Base-by-base conservation (phyloP, 2,797 vertebrate genomes). In the Anableps anableps region DNA sequence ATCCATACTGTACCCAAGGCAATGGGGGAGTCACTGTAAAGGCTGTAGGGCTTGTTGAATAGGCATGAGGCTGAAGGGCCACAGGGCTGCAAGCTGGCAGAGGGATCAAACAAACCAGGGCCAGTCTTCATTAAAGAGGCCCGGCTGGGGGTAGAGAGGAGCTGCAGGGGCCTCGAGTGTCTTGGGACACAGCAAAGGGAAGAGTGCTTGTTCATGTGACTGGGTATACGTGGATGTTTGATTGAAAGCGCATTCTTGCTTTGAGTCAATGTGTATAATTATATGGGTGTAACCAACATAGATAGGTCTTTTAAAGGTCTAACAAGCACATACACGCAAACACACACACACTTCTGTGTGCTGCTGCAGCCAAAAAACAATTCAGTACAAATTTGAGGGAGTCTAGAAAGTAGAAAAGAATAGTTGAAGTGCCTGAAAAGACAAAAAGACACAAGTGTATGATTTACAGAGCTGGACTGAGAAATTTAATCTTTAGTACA, bases 101-200 rank as follows among this genome's bases (percentile, higher is more conserved):
- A 81, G 76, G 92, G 92, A 95, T 96, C 95, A 95, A 96, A 95
- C 90, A 74, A 83, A 79, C 83, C 88, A 85, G 91, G 89, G 88
- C 91, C 83, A 76, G 78, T 84, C 80, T 94, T 95, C 94, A 96
- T 96, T 96, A 96, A 93, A 85, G 87, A 89, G 90, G 89, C 90
- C 83, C 88, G 85, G 88, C 89, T 88, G 82, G 88, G 53, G 70
- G 21, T 23, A 1, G 45, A 5, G 72, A 85, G 89, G 75, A 84
- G 88, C 83, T 14, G 31, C 48, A 60, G 86, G 87, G 85, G 77
- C 88, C 80, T 74, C 68, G 60, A 86, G 86, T 85, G 89, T 94
- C 91, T 83, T 50, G 92, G 88, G 92, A 93, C 80, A 77, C 66
- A 78, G 80, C 51, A 36, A 68, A 72, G 90, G 55, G 66, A 87